These are phyloP conservation scores for Colius striatus DNA, from an alignment of 2,113 vertebrate genomes.

Conservation along the genomic window DNA sequence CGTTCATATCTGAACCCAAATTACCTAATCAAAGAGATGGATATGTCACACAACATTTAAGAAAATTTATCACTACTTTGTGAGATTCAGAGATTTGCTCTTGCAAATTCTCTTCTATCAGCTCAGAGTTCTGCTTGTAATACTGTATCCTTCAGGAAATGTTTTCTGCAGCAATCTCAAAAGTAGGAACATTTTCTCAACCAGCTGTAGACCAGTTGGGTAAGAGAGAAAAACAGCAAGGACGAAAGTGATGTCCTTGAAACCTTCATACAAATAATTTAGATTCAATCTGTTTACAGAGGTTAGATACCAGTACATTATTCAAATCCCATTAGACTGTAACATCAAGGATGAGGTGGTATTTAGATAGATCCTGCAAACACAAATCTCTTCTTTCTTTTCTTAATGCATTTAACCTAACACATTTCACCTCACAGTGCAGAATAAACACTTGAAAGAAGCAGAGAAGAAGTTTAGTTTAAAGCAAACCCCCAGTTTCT, in stretches of 20 bases:
- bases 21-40: neutral
- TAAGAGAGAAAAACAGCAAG: constrained; percentile 36
- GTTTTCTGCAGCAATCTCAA: neutral
- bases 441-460: neutral
- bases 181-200: neutral
- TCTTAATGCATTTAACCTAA: constrained; percentile 44
- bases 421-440: neutral
- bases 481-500: neutral
- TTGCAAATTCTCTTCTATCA: neutral
- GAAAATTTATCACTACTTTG: neutral
- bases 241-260: constrained; percentile 15
- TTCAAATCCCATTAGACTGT: constrained; percentile 58
- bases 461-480: neutral
- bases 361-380: constrained; percentile 39
- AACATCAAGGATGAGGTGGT: neutral
- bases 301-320: constrained; percentile 4
- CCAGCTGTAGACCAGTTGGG: neutral
- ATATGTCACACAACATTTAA: neutral
- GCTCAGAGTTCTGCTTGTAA: neutral
- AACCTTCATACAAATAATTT: constrained; percentile 24
- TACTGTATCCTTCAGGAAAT: neutral
- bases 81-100: neutral
- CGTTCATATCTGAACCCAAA: neutral
- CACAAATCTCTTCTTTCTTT: neutral
- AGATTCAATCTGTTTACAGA: constrained; percentile 49